Evolutionary conservation across 2,113 vertebrate species (phyloP).

Genomic region (Gymnocephalus cernua): DNA sequence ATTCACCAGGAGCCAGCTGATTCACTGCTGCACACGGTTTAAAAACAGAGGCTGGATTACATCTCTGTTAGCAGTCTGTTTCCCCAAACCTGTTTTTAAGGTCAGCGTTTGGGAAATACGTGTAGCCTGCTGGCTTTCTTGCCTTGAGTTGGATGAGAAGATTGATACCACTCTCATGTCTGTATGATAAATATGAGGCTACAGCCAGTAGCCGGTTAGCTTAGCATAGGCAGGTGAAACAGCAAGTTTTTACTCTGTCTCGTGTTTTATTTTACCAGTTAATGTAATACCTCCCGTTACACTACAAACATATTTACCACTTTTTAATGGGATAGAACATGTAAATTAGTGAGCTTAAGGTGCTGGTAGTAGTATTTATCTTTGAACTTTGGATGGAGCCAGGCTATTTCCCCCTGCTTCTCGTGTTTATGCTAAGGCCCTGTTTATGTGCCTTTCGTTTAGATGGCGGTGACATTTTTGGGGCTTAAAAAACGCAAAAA

Average conservation of each 20-base stretch:
- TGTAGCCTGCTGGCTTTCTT: background rate
- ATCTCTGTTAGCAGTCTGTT: constrained; percentile 2
- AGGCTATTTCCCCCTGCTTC: no score
- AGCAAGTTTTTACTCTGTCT: background rate
- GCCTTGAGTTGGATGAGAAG: background rate
- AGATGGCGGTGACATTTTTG: no score
- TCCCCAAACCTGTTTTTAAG: background rate
- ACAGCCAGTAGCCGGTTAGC: no score
- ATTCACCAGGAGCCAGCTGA: constrained; percentile 49
- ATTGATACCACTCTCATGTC: background rate
- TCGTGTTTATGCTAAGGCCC: no score
- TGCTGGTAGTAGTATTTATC: no score
- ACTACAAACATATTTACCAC: background rate
- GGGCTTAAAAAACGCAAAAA: no score
- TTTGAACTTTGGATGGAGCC: no score
- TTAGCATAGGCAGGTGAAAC: background rate
- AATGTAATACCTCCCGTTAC: no score
- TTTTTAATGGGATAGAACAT: no score
- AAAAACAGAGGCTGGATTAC: constrained; percentile 13
- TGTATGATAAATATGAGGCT: no score
- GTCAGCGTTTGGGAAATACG: background rate
- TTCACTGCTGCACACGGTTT: background rate
- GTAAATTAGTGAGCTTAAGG: no score
- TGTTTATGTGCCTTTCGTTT: no score
- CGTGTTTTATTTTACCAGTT: background rate